Percentiles rank a stretch among this genome's conserved stretches.
Conservation (phyloP, 2,113 vertebrate species). For the Cairina moschata region DNA sequence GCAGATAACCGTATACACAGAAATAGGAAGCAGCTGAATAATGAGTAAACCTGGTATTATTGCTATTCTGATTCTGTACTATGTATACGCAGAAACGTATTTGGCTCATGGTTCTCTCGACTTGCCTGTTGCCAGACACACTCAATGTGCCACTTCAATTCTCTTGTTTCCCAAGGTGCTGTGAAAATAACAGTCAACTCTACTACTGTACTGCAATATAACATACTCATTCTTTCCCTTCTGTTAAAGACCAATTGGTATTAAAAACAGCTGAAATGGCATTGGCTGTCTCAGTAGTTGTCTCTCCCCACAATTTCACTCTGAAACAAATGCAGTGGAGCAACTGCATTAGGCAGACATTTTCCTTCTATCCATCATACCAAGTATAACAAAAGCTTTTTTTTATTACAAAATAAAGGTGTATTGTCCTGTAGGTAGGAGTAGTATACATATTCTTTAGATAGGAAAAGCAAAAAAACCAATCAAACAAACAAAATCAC, state of each 20-base stretch:
- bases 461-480: too few species aligned
- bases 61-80: neutral
- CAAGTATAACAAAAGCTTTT: neutral
- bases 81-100: neutral
- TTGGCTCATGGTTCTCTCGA: neutral
- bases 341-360: neutral
- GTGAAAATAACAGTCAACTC: neutral
- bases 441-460: neutral
- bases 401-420: neutral
- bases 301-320: neutral
- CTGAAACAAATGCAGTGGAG: neutral
- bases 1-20: neutral
- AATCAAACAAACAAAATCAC: neutral
- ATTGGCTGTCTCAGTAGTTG: neutral
- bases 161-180: neutral
- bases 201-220: neutral
- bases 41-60: neutral
- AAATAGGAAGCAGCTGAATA: neutral
- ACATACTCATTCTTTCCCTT: neutral
- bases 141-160: neutral
- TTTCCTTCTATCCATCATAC: neutral
- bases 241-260: neutral
- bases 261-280: neutral
- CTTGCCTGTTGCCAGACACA: neutral
- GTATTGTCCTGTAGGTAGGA: neutral